Base-by-base conservation (phyloP, 2,797 vertebrate genomes). In the Linurgus olivaceus region DNA sequence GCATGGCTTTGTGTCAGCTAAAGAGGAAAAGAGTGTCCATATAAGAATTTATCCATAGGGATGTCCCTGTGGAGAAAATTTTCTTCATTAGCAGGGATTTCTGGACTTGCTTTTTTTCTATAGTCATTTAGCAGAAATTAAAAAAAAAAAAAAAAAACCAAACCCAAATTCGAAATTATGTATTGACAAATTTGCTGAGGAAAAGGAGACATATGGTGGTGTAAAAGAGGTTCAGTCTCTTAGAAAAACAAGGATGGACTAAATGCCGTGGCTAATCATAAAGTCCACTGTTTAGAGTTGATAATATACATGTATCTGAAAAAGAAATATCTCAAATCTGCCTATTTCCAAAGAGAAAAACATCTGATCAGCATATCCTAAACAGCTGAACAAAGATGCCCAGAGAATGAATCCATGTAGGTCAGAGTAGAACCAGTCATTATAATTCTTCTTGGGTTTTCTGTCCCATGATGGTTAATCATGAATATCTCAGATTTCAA, bases 401-500 rank as follows among this genome's bases (percentile, higher is more conserved):
- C 62, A 38, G 59, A 78, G 51, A 37, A 5, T 18, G n/a, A 79
- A 40, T 35, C 9, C 0, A 0, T 54, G 45, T 63, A 81, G 57
- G 42, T 78, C 62, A 78, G 23, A 48, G 26, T 51, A 82, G 52
- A 94, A 76, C 25, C 1, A 3, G 31, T 70, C 47, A 55, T 28
- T 70, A 26, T 66, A 81, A 75, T 54, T 62, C 17, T 70, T 67
- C 50, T 72, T 59, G 52, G 50, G 51, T 62, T 90, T 86, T 58
- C 66, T 68, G 73, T 96, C 96, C 93, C 94, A 87, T 96, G 77
- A 88, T 93, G 55, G 37, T 86, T 96, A 94, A 96, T 97, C 87
- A 75, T 82, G 83, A 93, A 91, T 92, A 44, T 96, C 79, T 96
- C 85, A 96, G 90, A 95, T 95, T 95, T 96, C 97, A 96, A 86